These are phyloP conservation scores for Tipula vernalis DNA, from an alignment of 2,888 invertebrate genomes.

Conservation along the genomic window DNA sequence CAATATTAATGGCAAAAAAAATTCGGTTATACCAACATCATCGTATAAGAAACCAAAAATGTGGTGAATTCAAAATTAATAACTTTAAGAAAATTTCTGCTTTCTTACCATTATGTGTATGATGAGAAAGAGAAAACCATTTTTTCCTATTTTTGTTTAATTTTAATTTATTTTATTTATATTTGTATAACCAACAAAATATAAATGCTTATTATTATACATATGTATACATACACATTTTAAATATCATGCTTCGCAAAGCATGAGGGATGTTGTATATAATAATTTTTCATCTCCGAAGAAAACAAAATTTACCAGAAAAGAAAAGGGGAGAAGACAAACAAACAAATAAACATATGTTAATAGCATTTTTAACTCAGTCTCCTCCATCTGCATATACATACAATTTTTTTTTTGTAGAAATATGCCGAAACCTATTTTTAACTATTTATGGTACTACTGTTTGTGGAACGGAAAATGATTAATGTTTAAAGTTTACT, in stretches of 20 bases:
- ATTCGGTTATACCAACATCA: neutral
- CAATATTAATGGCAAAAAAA: neutral
- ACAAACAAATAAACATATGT: neutral
- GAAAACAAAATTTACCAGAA: neutral
- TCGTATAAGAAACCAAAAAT: neutral
- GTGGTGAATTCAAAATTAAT: neutral
- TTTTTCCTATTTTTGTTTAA: neutral
- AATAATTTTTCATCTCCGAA: neutral
- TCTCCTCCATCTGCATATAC: neutral
- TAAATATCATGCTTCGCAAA: neutral
- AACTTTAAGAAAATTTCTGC: neutral
- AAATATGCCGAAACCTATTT: neutral
- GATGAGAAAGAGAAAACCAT: neutral
- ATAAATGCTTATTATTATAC: neutral
- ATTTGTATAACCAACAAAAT: neutral
- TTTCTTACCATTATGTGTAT: neutral
- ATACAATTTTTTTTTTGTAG: neutral
- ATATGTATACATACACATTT: neutral
- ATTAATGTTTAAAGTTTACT: slow-evolving; percentile 26
- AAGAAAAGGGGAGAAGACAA: neutral
- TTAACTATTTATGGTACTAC: neutral
- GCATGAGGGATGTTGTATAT: neutral
- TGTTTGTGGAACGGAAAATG: neutral
- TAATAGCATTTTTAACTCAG: neutral
- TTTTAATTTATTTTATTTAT: neutral